These are phyloP conservation scores for Criorhina ranunculi DNA, from an alignment of 2,888 invertebrate species.

Conservation along the genomic window DNA sequence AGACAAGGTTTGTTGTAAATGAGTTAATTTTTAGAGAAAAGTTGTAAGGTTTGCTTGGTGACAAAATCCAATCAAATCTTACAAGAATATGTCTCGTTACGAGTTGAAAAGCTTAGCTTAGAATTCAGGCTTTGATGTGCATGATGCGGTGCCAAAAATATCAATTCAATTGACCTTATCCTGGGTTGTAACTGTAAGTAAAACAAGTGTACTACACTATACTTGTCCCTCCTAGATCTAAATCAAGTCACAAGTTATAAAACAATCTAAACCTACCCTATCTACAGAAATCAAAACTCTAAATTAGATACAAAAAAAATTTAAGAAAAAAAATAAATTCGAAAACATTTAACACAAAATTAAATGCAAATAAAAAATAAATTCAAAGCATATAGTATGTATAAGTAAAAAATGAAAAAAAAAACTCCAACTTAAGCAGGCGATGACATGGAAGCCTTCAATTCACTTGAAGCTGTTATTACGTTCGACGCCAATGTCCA, in stretches of 20 bases:
- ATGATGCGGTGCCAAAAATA: too few species aligned
- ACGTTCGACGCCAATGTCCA: conserved; percentile 66
- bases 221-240: background rate
- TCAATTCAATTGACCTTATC: too few species aligned
- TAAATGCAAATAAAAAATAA: conserved; percentile 47
- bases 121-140: too few species aligned
- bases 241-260: conserved; percentile 42
- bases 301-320: conserved; percentile 19
- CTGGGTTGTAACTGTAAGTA: too few species aligned
- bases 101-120: too few species aligned
- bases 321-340: conserved; percentile 41
- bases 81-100: too few species aligned
- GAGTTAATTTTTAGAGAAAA: too few species aligned
- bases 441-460: conserved; percentile 36
- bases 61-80: too few species aligned
- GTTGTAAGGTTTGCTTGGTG: too few species aligned
- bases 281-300: conserved; percentile 2
- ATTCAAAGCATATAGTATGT: conserved; percentile 38
- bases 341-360: conserved; percentile 43
- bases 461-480: conserved; percentile 55
- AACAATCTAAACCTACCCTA: conserved; percentile 29
- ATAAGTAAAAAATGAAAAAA: conserved; percentile 21
- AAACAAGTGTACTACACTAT: too few species aligned
- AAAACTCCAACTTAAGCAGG: conserved; percentile 69
- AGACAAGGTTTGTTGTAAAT: too few species aligned